A percentile compares a stretch with the other conserved stretches of the same genome.
phyloP scores from a whole-genome alignment of 2,113 vertebrate species.

The Parus major region DNA sequence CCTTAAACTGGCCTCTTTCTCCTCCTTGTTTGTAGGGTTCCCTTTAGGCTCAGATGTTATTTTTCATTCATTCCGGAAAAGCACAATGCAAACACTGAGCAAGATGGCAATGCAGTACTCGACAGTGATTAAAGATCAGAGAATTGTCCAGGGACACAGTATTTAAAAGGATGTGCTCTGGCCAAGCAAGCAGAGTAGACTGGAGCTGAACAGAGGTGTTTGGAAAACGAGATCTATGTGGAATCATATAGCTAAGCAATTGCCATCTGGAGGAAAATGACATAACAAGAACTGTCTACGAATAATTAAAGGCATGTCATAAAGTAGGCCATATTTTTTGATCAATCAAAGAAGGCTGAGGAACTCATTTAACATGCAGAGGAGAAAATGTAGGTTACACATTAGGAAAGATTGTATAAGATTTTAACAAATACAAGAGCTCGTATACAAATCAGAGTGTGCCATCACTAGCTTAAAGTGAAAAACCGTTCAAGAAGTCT shows the following conservation, averaged over 20 bases:
- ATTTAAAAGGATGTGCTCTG: not conserved
- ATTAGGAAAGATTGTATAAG: not conserved
- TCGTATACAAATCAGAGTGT: not conserved
- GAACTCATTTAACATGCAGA: constrained; percentile 11
- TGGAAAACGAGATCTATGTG: not conserved
- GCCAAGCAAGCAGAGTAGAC: not conserved
- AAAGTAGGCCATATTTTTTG: constrained; percentile 34
- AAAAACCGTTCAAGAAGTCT: not conserved
- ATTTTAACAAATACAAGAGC: not conserved
- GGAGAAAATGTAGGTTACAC: constrained; percentile 21
- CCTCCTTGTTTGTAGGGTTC: not conserved
- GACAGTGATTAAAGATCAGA: constrained; percentile 12
- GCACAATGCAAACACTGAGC: not conserved
- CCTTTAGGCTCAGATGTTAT: not conserved
- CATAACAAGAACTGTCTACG: constrained; percentile 20
- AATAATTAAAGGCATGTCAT: constrained; percentile 53
- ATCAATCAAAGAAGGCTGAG: constrained; percentile 38
- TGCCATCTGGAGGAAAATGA: not conserved
- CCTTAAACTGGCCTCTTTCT: not conserved
- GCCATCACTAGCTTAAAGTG: not conserved
- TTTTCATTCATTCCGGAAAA: not conserved
- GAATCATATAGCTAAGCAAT: not conserved
- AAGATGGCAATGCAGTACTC: not conserved
- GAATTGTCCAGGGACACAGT: not conserved
- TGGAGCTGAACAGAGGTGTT: not conserved